Conservation (phyloP, 2,113 vertebrate species). For the Scomber colias region DNA sequence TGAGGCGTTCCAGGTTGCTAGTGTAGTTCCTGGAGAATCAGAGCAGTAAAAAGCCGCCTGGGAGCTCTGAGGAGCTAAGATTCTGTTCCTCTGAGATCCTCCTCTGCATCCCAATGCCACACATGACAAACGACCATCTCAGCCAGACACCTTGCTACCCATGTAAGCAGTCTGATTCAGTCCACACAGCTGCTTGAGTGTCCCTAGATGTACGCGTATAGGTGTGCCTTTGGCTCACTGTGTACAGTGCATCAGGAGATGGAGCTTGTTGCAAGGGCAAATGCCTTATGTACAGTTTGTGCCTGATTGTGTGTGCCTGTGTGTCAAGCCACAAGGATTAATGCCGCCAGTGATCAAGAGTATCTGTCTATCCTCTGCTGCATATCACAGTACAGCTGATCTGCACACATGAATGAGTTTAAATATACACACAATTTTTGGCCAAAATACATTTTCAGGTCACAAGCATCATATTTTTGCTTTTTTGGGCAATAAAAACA, state of each 20-base stretch:
- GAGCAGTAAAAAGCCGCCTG: constrained; percentile 41
- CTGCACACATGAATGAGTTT: constrained; percentile 18
- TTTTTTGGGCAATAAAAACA: constrained; percentile 20
- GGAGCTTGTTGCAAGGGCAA: constrained; percentile 28
- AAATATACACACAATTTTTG: not conserved
- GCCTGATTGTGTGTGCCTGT: constrained; percentile 29
- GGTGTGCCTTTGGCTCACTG: constrained; percentile 19
- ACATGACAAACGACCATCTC: constrained; percentile 64
- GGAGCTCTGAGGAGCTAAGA: constrained; percentile 46
- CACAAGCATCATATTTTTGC: constrained; percentile 1
- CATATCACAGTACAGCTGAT: constrained; percentile 34
- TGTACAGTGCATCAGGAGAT: constrained; percentile 9
- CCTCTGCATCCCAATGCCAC: constrained; percentile 57
- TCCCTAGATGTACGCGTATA: not conserved
- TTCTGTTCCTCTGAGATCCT: constrained; percentile 58
- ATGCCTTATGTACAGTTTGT: constrained; percentile 18
- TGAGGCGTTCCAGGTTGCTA: constrained; percentile 38
- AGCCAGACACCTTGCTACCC: constrained; percentile 45
- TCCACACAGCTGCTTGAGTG: constrained; percentile 36
- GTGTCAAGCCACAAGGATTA: constrained; percentile 24
- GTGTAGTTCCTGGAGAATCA: constrained; percentile 59
- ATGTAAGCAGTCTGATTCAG: constrained; percentile 42
- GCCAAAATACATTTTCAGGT: not conserved
- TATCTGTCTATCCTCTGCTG: constrained; percentile 25
- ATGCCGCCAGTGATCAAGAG: constrained; percentile 28